These are phyloP conservation scores for Clavelina lepadiformis DNA, from an alignment of 23 tunicate species.

Conservation along the genomic window DNA sequence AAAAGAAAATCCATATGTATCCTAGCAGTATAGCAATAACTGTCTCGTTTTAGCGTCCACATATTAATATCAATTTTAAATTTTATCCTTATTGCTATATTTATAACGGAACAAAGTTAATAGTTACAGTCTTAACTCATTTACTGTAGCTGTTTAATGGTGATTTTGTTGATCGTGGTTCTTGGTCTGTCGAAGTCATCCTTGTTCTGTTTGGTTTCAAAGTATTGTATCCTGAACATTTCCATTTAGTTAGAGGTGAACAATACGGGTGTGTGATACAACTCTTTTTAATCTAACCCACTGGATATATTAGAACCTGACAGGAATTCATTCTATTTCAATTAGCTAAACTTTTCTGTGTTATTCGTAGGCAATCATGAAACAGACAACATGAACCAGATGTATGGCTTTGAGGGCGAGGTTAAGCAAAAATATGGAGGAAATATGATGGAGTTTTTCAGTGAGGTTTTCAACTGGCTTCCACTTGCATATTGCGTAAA, in stretches of 20 bases:
- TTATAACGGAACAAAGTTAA: neutral
- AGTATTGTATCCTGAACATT: slow-evolving; percentile 66
- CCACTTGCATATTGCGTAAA: slow-evolving; percentile 92
- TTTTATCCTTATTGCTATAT: too few relatives aligned
- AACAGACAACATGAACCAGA: slow-evolving; percentile 98
- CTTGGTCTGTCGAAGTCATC: slow-evolving; percentile 98
- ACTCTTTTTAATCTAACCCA: neutral
- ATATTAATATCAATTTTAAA: too few relatives aligned
- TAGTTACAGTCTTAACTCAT: too few relatives aligned
- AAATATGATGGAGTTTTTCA: slow-evolving; percentile 83
- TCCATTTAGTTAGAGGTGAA: slow-evolving; percentile 86
- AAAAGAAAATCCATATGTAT: slow-evolving; percentile 91
- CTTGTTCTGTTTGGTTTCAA: slow-evolving; percentile 79
- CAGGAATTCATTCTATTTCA: neutral
- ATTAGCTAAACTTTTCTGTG: neutral
- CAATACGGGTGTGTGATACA: neutral
- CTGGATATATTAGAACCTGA: too few relatives aligned
- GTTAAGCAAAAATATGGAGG: slow-evolving; percentile 89
- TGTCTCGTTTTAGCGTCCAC: too few relatives aligned
- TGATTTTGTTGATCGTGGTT: slow-evolving; percentile 97
- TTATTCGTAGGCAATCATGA: slow-evolving; percentile 85
- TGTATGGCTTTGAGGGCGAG: slow-evolving; percentile 99
- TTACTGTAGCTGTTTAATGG: slow-evolving; percentile 82
- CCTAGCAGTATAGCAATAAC: too few relatives aligned
- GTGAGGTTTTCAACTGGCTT: slow-evolving; percentile 91